Evolutionary conservation across 2,888 invertebrate species (phyloP).

Genomic region (Nycteola revayana): DNA sequence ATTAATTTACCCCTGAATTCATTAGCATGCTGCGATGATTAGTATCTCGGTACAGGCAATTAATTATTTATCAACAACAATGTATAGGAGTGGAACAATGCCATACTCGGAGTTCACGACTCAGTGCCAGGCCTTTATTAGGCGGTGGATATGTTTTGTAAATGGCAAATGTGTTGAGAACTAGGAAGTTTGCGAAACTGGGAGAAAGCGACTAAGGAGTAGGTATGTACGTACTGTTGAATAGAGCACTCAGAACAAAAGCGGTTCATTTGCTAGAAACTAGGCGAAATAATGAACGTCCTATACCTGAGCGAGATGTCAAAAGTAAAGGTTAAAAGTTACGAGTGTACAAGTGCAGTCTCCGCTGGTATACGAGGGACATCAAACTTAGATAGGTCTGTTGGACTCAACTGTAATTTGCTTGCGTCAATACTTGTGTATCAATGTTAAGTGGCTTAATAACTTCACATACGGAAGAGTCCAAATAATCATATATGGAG

Average conservation of each 20-base stretch:
- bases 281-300: conserved; percentile 68
- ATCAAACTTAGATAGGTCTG: too few species aligned
- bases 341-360: conserved; percentile 51
- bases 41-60: conserved; percentile 37
- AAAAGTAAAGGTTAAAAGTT: conserved; percentile 75
- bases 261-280: conserved; percentile 70
- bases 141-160: conserved; percentile 58
- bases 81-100: conserved; percentile 51
- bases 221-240: conserved; percentile 42
- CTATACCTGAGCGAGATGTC: conserved; percentile 67
- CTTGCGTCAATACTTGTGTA: too few species aligned
- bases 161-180: conserved; percentile 63
- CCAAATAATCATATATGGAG: too few species aligned
- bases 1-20: conserved; percentile 19
- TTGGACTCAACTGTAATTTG: too few species aligned
- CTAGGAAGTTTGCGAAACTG: conserved; percentile 67
- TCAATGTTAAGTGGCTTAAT: too few species aligned
- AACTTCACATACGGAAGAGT: too few species aligned
- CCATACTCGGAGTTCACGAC: conserved; percentile 52
- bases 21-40: conserved; percentile 24
- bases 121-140: conserved; percentile 54
- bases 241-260: conserved; percentile 67
- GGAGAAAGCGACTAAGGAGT: conserved; percentile 65
- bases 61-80: conserved; percentile 49
- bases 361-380: too few species aligned